Evolutionary conservation across 2,113 vertebrate species (phyloP).

Genomic region (Brachyistius frenatus): DNA sequence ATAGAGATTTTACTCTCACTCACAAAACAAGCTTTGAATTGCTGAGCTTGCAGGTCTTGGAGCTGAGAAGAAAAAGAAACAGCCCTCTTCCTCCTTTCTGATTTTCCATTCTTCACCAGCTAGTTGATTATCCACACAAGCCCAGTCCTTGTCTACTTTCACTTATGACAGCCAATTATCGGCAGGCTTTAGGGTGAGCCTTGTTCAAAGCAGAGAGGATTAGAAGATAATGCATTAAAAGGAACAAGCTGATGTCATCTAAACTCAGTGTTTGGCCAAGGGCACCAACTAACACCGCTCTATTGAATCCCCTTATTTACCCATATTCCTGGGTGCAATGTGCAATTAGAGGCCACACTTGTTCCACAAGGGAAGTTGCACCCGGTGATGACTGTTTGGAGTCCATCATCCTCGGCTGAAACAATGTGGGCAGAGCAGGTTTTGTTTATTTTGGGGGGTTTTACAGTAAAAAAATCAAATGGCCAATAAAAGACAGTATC

Average conservation of each 20-base stretch:
- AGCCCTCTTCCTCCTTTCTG: not conserved
- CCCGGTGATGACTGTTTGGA: slow-evolving; percentile 38
- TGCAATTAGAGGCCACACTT: slow-evolving; percentile 52
- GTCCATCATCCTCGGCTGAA: slow-evolving; percentile 21
- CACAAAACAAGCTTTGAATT: slow-evolving; percentile 3
- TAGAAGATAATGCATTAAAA: slow-evolving; percentile 64
- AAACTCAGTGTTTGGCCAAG: slow-evolving; percentile 45
- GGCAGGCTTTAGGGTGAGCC: slow-evolving; percentile 43
- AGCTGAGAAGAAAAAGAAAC: slow-evolving; percentile 7
- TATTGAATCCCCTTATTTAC: slow-evolving; percentile 27
- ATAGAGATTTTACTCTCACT: not conserved
- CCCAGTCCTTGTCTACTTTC: slow-evolving; percentile 31
- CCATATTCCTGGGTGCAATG: slow-evolving; percentile 48
- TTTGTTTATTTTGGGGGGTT: slow-evolving; percentile 5
- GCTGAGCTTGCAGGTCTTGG: not conserved
- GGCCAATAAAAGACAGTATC: slow-evolving; percentile 26
- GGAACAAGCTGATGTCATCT: slow-evolving; percentile 65
- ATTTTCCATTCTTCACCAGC: slow-evolving; percentile 43
- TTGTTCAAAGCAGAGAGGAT: slow-evolving; percentile 58
- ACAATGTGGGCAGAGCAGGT: slow-evolving; percentile 5
- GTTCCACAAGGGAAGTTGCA: slow-evolving; percentile 22
- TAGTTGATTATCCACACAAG: slow-evolving; percentile 57
- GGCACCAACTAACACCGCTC: slow-evolving; percentile 27
- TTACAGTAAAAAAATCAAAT: slow-evolving; percentile 21
- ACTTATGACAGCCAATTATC: slow-evolving; percentile 53